phyloP scores from a whole-genome alignment of 1,140 invertebrate species.

The Temnothorax nylanderi region DNA sequence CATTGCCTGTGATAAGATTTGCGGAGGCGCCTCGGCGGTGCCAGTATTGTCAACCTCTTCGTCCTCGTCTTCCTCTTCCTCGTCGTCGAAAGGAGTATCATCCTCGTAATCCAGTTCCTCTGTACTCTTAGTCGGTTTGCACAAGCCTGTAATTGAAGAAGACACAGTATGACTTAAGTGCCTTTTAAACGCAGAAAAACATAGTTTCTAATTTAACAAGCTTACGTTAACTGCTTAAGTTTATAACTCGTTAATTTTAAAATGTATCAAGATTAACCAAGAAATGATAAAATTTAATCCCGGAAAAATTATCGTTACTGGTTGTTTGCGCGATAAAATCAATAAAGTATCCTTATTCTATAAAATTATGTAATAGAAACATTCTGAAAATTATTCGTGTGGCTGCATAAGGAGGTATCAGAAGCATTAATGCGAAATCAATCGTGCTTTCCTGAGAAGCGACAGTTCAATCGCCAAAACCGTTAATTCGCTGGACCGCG shows the following conservation, averaged over 20 bases:
- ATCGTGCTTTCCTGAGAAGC: not conserved
- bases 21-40: constrained; percentile 37
- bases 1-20: constrained; percentile 63
- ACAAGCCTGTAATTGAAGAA: constrained; percentile 70
- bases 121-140: constrained; percentile 64
- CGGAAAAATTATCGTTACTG: not conserved
- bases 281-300: not conserved
- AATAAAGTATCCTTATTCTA: not conserved
- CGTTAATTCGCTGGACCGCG: constrained; percentile 6
- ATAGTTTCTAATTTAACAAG: not conserved
- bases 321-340: not conserved
- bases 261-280: not conserved
- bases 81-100: constrained; percentile 62
- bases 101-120: constrained; percentile 64
- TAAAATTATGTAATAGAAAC: not conserved
- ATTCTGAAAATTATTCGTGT: not conserved
- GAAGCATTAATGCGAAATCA: not conserved
- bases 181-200: not conserved
- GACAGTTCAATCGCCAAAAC: not conserved
- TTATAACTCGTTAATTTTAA: not conserved
- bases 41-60: constrained; percentile 52
- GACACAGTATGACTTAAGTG: not conserved
- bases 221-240: not conserved
- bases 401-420: not conserved
- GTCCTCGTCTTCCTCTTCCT: constrained; percentile 63